phyloP scores from a whole-genome alignment of 2,113 vertebrate species.

The Eptesicus fuscus region DNA sequence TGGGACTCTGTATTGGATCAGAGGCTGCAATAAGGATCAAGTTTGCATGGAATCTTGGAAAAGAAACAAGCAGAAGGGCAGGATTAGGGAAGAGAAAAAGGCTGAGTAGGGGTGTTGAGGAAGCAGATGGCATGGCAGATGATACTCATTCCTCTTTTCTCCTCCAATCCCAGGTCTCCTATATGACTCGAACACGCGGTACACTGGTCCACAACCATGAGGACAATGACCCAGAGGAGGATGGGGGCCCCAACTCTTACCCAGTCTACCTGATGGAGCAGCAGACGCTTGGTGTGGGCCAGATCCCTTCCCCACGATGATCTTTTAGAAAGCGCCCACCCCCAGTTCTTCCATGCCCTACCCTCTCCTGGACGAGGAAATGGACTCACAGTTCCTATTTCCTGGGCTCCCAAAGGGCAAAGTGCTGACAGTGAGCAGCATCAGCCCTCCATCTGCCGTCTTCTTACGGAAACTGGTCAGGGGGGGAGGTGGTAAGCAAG shows the following conservation, averaged over 20 bases:
- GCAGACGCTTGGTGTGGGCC: slow-evolving; percentile 36
- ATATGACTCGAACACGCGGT: accelerated
- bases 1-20: not conserved
- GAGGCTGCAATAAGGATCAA: not conserved
- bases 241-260: slow-evolving; percentile 52
- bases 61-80: not conserved
- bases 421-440: not conserved
- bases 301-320: slow-evolving; percentile 36
- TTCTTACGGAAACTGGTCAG: not conserved
- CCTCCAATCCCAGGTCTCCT: slow-evolving; percentile 15
- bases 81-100: not conserved
- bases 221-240: not conserved
- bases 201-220: not conserved
- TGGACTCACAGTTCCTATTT: not conserved
- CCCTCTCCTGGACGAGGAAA: not conserved
- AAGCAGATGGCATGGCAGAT: not conserved
- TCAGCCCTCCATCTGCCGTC: not conserved
- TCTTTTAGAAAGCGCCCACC: not conserved
- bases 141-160: not conserved
- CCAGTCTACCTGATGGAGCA: slow-evolving; percentile 71
- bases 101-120: not conserved
- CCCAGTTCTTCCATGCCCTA: not conserved
- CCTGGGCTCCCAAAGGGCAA: not conserved
- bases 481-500: not conserved
- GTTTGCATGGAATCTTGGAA: not conserved